Conservation (phyloP, 2,113 vertebrate genomes). For the Xenopus borealis region DNA sequence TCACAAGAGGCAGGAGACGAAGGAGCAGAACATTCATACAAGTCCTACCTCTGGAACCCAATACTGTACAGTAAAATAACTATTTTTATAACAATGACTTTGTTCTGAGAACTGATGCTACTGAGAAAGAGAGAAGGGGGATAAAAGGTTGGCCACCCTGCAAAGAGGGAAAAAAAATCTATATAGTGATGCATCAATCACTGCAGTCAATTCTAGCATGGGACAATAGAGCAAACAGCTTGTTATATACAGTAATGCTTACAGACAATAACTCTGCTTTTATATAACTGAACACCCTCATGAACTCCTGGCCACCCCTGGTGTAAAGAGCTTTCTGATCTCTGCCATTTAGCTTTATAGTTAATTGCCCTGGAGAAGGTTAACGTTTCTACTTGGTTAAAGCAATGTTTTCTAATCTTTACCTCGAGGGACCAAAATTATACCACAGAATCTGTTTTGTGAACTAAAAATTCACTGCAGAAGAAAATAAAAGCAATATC, state of each 20-base stretch:
- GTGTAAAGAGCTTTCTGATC: too few species aligned
- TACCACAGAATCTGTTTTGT: too few species aligned
- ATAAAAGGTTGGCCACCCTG: conserved; percentile 10
- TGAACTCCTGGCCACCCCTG: too few species aligned
- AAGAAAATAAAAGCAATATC: too few species aligned
- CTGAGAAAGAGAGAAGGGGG: neutral
- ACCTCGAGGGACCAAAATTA: too few species aligned
- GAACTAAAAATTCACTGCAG: too few species aligned
- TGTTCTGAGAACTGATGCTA: conserved; percentile 20
- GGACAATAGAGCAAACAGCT: too few species aligned
- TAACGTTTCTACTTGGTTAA: too few species aligned
- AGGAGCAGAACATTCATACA: conserved; percentile 22
- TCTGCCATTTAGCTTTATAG: too few species aligned
- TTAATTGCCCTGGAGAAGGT: too few species aligned
- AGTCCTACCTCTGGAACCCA: conserved; percentile 26
- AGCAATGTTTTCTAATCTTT: too few species aligned
- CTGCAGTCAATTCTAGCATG: conserved; percentile 16
- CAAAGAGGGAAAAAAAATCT: conserved; percentile 21
- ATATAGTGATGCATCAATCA: conserved; percentile 30
- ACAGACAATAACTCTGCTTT: conserved; percentile 1
- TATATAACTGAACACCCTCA: too few species aligned
- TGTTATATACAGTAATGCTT: neutral
- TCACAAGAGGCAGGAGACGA: conserved; percentile 37
- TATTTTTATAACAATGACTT: conserved; percentile 36
- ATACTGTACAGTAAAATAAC: conserved; percentile 40